Base-by-base conservation (phyloP, 2,888 invertebrate genomes). In the Ferdinandea cuprea region DNA sequence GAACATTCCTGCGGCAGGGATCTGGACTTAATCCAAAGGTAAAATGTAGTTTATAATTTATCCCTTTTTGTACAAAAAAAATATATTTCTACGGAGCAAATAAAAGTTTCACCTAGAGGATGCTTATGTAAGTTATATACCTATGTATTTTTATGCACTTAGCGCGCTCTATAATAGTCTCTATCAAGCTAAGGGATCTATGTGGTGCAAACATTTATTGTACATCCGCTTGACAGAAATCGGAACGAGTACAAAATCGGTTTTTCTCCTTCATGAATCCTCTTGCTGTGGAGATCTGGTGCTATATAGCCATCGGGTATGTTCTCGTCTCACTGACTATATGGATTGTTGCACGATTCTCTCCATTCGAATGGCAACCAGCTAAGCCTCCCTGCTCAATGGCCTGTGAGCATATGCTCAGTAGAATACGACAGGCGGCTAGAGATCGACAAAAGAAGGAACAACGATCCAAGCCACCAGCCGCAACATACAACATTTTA, bases 201-300 rank as follows among this genome's bases (percentile, higher is more conserved):
- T 37, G 42, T 30, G 28, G 40, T 17, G 52, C 19, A 32, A 8
- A 7, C 1, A n/a, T 37, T 28, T 44, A 28, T 68, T 52, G 37
- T 32, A 19, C 52, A 15, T 46, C 32, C 48, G 48, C 61, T 73
- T 35, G 28, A 78, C 87, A 90, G 90, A 90, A 89, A 87, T 90
- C 93, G 87, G 94, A 92, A 91, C 95, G 92, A 88, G 93, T 92
- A 89, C 95, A 93, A 87, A 93, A 92, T 88, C 93, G 93, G 88
- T 94, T 93, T 86, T 97, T 97, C 92, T 95, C 96, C 66, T 97
- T 97, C 91, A 94, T 97, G 92, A 95, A 95, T 88, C 97, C 97
- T 5, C 92, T 97, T 86, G 95, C 96, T 1, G 92, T 95, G 86
- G 95, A 96, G 90, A 96, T 97, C 88, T 97, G 97, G 97, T 91